These are phyloP conservation scores for Origma solitaria DNA, from an alignment of 2,113 vertebrate species.

Conservation along the genomic window DNA sequence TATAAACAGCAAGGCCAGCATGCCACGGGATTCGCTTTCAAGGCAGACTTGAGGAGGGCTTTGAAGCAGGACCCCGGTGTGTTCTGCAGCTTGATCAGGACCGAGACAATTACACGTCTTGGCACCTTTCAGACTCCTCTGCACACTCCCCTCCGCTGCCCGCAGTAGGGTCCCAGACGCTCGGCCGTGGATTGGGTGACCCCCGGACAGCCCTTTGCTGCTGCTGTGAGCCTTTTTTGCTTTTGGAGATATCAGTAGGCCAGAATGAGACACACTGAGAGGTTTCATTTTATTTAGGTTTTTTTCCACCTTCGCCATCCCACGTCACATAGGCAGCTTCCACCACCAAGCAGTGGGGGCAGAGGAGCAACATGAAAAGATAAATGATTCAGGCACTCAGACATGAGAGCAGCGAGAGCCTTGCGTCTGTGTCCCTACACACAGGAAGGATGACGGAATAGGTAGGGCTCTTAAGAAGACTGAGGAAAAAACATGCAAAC, in stretches of 20 bases:
- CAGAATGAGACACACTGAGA: slow-evolving; percentile 61
- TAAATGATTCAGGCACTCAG: slow-evolving; percentile 36
- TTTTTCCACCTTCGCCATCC: background rate
- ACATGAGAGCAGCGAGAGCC: background rate
- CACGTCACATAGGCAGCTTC: slow-evolving; percentile 37
- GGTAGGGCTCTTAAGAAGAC: background rate
- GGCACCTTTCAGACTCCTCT: slow-evolving; percentile 68
- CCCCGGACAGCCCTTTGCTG: slow-evolving; percentile 55
- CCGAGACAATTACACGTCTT: slow-evolving; percentile 60
- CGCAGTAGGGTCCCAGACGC: slow-evolving; percentile 48
- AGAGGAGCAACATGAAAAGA: slow-evolving; percentile 59
- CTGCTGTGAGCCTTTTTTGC: slow-evolving; percentile 44
- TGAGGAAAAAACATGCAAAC: background rate
- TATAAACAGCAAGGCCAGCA: slow-evolving; percentile 71
- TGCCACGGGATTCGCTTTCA: slow-evolving; percentile 62
- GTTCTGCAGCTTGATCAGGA: slow-evolving; percentile 67
- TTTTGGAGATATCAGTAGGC: slow-evolving; percentile 47
- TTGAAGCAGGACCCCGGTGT: slow-evolving; percentile 63
- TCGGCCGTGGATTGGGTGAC: slow-evolving; percentile 37
- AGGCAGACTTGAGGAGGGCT: slow-evolving; percentile 67
- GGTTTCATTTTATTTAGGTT: slow-evolving; percentile 7
- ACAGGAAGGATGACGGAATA: background rate
- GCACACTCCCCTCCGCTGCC: slow-evolving; percentile 57
- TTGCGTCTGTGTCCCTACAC: fast-evolving
- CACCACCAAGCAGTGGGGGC: slow-evolving; percentile 53